Percentiles rank a stretch among this genome's conserved stretches.
Evolutionary conservation across 2,888 invertebrate genomes (phyloP).

Genomic region (Dorcus parallelipipedus): DNA sequence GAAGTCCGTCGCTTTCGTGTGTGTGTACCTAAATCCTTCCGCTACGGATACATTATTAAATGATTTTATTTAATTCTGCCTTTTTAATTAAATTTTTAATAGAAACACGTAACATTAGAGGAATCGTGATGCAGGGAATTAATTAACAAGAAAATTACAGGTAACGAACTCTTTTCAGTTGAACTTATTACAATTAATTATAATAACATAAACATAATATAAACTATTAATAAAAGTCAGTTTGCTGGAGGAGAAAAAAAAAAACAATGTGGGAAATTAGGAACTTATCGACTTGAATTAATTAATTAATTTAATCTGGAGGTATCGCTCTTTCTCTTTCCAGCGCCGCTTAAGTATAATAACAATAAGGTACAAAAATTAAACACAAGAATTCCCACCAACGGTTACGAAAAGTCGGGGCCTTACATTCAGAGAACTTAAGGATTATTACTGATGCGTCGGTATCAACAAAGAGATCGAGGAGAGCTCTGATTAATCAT

Average conservation of each 20-base stretch:
- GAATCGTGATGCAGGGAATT: too few relatives aligned
- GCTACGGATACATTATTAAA: neutral
- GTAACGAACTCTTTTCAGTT: conserved; percentile 10
- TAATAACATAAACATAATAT: conserved; percentile 12
- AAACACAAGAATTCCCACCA: conserved; percentile 17
- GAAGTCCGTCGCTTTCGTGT: neutral
- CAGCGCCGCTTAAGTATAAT: conserved; percentile 9
- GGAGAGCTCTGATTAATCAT: conserved; percentile 48
- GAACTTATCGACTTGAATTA: conserved; percentile 30
- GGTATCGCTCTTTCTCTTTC: conserved; percentile 3
- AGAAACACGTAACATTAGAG: too few relatives aligned
- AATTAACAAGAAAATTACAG: neutral
- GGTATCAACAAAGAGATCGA: conserved; percentile 42
- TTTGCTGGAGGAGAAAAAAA: conserved; percentile 5
- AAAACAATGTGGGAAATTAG: conserved; percentile 34
- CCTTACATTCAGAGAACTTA: conserved; percentile 9
- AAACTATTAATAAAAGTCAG: conserved; percentile 17
- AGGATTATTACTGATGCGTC: conserved; percentile 24
- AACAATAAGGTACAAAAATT: conserved; percentile 22
- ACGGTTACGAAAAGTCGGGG: conserved; percentile 2
- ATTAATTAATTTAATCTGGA: conserved; percentile 23
- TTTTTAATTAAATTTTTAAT: too few relatives aligned
- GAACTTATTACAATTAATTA: conserved; percentile 18
- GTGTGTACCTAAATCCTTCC: neutral
- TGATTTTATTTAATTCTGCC: too few relatives aligned